Conservation (phyloP, 2,888 invertebrate genomes). For the Tipula lateralis region DNA sequence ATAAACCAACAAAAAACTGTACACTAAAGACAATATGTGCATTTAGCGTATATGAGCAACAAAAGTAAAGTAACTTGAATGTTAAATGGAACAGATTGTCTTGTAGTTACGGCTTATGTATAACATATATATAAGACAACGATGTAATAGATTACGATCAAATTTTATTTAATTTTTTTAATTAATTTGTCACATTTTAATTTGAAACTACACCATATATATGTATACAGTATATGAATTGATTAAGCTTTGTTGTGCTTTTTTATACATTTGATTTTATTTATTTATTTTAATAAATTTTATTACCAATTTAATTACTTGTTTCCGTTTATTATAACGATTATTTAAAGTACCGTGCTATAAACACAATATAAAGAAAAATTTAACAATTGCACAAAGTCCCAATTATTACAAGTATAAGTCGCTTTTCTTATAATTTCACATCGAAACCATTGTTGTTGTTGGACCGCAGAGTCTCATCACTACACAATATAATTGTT, state of each 20-base stretch:
- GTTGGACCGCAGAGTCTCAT: not conserved
- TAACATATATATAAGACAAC: not conserved
- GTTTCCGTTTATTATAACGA: not conserved
- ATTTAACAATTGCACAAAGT: not conserved
- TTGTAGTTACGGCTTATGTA: not conserved
- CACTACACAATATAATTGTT: not conserved
- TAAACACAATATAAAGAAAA: not conserved
- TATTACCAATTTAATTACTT: not conserved
- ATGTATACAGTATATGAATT: not conserved
- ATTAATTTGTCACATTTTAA: constrained; percentile 9
- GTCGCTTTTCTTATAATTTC: not conserved
- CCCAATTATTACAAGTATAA: no score
- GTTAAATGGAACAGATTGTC: not conserved
- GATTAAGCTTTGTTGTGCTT: not conserved
- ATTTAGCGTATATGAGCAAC: not conserved
- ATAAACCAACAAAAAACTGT: not conserved
- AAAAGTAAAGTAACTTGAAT: not conserved
- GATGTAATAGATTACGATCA: not conserved
- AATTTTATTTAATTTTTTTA: not conserved
- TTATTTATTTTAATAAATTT: not conserved
- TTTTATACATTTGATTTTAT: not conserved
- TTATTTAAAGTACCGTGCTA: not conserved
- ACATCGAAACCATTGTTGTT: not conserved
- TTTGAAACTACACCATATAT: not conserved
- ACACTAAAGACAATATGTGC: not conserved